phyloP scores from a whole-genome alignment of 2,888 invertebrate species.

The Napeogenes sylphis region DNA sequence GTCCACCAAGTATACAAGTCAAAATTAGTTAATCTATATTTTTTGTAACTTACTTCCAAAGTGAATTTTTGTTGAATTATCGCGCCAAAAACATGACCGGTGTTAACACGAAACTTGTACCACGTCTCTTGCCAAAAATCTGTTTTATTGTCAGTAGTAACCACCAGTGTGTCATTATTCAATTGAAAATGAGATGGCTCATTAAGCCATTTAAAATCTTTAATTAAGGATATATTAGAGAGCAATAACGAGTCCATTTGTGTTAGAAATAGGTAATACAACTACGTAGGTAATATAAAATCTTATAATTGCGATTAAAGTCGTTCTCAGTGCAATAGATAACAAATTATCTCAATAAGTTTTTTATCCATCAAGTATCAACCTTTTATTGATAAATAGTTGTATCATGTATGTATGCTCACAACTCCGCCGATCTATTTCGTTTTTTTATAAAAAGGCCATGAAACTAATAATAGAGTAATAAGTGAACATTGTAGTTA shows the following conservation, averaged over 20 bases:
- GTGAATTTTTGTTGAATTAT: conserved; percentile 53
- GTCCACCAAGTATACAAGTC: not conserved
- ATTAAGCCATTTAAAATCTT: conserved; percentile 56
- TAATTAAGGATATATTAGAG: not conserved
- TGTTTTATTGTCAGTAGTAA: conserved; percentile 52
- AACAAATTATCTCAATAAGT: no score
- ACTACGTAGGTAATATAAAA: not conserved
- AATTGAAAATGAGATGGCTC: conserved; percentile 50
- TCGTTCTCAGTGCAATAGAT: not conserved
- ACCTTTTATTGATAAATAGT: no score
- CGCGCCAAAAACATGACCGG: conserved; percentile 56
- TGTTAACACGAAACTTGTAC: conserved; percentile 51
- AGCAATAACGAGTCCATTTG: not conserved
- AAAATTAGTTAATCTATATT: not conserved
- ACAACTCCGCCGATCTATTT: no score
- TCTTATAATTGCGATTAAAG: not conserved
- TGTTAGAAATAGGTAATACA: not conserved
- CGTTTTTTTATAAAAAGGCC: no score
- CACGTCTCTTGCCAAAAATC: conserved; percentile 66
- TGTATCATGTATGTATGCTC: no score
- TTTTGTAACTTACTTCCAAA: conserved; percentile 44
- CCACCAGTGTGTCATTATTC: conserved; percentile 37
- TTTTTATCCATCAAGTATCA: no score
- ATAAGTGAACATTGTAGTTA: no score
- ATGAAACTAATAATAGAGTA: no score